Percentiles rank a stretch among this genome's conserved stretches.
Evolutionary conservation across 2,113 vertebrate genomes (phyloP).

Genomic region (Deroptyus accipitrinus): DNA sequence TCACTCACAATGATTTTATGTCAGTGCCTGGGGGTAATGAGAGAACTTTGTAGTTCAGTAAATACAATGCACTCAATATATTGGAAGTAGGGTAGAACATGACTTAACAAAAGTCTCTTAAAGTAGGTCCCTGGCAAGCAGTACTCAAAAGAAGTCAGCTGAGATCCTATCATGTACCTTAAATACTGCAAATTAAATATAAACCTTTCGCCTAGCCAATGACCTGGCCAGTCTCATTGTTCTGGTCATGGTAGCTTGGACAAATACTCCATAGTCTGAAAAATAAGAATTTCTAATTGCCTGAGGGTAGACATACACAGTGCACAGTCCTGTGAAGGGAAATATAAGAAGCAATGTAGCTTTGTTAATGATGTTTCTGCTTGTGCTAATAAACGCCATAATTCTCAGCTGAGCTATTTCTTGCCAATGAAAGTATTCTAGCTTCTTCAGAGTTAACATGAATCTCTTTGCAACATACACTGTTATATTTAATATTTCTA

Average conservation of each 20-base stretch:
- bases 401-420: background rate
- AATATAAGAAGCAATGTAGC: background rate
- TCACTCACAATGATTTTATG: conserved; percentile 11
- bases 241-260: background rate
- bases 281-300: background rate
- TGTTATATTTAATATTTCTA: background rate
- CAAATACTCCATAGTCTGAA: background rate
- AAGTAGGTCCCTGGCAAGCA: background rate
- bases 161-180: background rate
- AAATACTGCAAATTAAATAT: background rate
- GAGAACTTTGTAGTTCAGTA: background rate
- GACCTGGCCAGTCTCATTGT: background rate
- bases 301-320: background rate
- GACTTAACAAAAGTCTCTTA: background rate
- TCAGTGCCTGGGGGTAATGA: conserved; percentile 25
- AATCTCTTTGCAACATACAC: background rate
- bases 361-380: background rate
- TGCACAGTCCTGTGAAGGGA: background rate
- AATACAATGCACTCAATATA: background rate
- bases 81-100: background rate
- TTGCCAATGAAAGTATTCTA: background rate
- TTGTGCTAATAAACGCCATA: background rate
- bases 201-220: background rate
- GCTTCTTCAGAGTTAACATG: background rate
- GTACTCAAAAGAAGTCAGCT: background rate